Percentiles rank a stretch among this genome's conserved stretches.
phyloP scores from a whole-genome alignment of 2,797 vertebrate species.

The Macropodus opercularis region DNA sequence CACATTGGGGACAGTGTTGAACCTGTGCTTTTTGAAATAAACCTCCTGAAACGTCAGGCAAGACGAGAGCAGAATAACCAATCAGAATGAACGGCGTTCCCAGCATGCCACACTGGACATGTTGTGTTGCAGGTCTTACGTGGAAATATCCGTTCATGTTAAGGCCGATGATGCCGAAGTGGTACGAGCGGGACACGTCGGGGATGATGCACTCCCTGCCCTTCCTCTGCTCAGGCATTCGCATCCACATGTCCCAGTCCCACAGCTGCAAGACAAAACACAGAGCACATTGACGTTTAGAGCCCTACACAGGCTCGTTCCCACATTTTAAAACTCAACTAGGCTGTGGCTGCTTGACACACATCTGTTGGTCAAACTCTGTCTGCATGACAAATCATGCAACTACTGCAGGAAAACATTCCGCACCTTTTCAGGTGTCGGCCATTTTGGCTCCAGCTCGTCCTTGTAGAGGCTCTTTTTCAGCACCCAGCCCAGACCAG shows the following conservation, averaged over 20 bases:
- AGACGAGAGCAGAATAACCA: neutral
- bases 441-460: constrained; percentile 98
- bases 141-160: constrained; percentile 99
- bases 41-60: constrained; percentile 85
- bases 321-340: constrained; percentile 3
- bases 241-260: constrained; percentile 99
- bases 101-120: too few species aligned
- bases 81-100: neutral
- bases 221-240: constrained; percentile 96
- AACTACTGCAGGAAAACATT: neutral
- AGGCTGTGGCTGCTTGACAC: too few species aligned
- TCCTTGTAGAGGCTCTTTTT: constrained; percentile 95
- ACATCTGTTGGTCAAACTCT: too few species aligned
- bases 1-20: constrained; percentile 96
- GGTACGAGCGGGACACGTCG: constrained; percentile 94
- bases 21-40: constrained; percentile 99
- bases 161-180: constrained; percentile 96
- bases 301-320: too few species aligned
- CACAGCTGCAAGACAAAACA: constrained; percentile 83
- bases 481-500: constrained; percentile 96
- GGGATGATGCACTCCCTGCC: constrained; percentile 95
- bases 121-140: constrained; percentile 76
- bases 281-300: too few species aligned
- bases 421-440: constrained; percentile 94
- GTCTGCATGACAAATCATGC: too few species aligned